These are phyloP conservation scores for Taurulus bubalis DNA, from an alignment of 2,113 vertebrate species.

Conservation along the genomic window DNA sequence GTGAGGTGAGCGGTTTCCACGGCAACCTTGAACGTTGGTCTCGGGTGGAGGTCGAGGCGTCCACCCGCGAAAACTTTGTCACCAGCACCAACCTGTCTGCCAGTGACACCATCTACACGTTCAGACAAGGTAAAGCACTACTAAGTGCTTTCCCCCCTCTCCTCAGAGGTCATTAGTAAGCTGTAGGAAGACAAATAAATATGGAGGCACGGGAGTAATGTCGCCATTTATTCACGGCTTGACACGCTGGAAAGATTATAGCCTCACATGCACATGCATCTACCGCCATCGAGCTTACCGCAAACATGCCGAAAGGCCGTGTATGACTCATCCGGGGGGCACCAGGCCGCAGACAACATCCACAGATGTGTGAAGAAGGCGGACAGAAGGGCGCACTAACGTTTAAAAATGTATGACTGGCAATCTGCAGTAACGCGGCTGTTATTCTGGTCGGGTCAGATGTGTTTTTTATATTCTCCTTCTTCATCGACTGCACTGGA, in stretches of 20 bases:
- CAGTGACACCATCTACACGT: slow-evolving; percentile 92
- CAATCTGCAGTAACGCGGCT: slow-evolving; percentile 53
- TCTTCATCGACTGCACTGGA: neutral
- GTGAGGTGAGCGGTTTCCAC: slow-evolving; percentile 94
- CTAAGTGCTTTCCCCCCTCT: too few species aligned
- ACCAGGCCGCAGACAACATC: slow-evolving; percentile 1
- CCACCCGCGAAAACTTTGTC: slow-evolving; percentile 92
- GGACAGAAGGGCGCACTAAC: slow-evolving; percentile 36
- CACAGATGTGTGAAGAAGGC: slow-evolving; percentile 11
- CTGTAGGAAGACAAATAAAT: neutral
- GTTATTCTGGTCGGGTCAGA: slow-evolving; percentile 52
- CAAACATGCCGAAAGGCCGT: neutral
- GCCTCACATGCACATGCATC: neutral
- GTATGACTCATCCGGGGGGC: slow-evolving; percentile 55
- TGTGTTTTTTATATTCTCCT: slow-evolving; percentile 8
- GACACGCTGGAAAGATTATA: slow-evolving; percentile 8
- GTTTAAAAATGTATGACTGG: slow-evolving; percentile 67
- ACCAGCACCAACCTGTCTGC: slow-evolving; percentile 95
- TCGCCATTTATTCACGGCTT: neutral
- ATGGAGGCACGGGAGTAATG: neutral
- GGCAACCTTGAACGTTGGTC: slow-evolving; percentile 93
- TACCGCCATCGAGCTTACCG: slow-evolving; percentile 6
- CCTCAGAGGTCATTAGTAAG: neutral
- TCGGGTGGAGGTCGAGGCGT: slow-evolving; percentile 90
- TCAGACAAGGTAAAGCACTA: slow-evolving; percentile 89